A percentile compares a stretch with the other conserved stretches of the same genome.
Evolutionary conservation across 2,797 vertebrate species (phyloP).

Genomic region (Syngnathus acus): DNA sequence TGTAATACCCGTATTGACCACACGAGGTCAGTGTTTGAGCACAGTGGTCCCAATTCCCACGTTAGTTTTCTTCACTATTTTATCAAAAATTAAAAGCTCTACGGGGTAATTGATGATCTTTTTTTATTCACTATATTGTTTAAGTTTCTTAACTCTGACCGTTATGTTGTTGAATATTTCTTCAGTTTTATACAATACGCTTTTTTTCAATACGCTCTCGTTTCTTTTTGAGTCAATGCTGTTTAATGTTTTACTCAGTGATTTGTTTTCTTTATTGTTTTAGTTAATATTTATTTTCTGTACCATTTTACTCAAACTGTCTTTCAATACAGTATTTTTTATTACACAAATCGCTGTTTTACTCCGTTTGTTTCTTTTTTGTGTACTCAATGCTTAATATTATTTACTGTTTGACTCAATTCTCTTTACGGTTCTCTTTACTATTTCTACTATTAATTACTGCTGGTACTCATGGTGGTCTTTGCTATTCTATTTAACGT

Average conservation of each 20-base stretch:
- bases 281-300: too few relatives aligned
- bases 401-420: too few relatives aligned
- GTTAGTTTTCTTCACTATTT: neutral
- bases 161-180: too few relatives aligned
- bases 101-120: too few relatives aligned
- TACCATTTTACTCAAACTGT: too few relatives aligned
- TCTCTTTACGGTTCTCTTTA: neutral
- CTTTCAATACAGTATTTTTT: too few relatives aligned
- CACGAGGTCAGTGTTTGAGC: slow-evolving; percentile 35
- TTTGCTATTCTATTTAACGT: neutral
- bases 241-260: too few relatives aligned
- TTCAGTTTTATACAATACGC: too few relatives aligned
- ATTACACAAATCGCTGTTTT: too few relatives aligned
- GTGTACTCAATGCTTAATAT: too few relatives aligned
- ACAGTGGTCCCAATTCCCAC: neutral
- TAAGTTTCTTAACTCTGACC: neutral
- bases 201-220: neutral
- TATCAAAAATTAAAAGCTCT: too few relatives aligned
- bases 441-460: neutral
- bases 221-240: neutral
- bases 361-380: too few relatives aligned
- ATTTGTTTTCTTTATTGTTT: neutral
- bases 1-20: slow-evolving; percentile 30
- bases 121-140: neutral
- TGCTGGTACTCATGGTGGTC: neutral